Percentiles rank a stretch among this genome's conserved stretches.
Evolutionary conservation across 2,888 invertebrate genomes (phyloP).

Genomic region (Pinctada fucata): DNA sequence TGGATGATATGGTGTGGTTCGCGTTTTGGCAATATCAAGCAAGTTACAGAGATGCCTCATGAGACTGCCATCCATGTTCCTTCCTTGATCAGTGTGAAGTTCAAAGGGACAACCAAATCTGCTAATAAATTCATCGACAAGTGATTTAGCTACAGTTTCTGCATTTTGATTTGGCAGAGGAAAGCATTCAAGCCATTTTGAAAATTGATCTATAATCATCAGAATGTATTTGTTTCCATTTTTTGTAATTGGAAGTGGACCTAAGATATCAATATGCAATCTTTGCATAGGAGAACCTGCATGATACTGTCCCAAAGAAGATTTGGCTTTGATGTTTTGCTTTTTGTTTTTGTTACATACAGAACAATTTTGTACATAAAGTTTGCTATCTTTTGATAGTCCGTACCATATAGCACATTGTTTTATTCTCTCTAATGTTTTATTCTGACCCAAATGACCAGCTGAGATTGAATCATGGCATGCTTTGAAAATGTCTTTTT

Average conservation of each 20-base stretch:
- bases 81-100: slow-evolving; percentile 33
- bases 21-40: slow-evolving; percentile 32
- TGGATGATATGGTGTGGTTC: slow-evolving; percentile 43
- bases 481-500: not conserved
- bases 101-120: slow-evolving; percentile 30
- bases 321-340: not conserved
- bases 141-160: slow-evolving; percentile 12
- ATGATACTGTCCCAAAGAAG: slow-evolving; percentile 28
- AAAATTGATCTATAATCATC: slow-evolving; percentile 36
- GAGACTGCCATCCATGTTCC: slow-evolving; percentile 33
- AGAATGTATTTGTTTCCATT: slow-evolving; percentile 34
- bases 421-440: slow-evolving; percentile 15
- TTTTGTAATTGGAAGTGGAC: slow-evolving; percentile 25
- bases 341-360: slow-evolving; percentile 31
- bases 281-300: slow-evolving; percentile 31
- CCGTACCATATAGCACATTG: slow-evolving; percentile 18
- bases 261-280: slow-evolving; percentile 31
- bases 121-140: slow-evolving; percentile 6
- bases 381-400: not conserved
- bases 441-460: slow-evolving; percentile 29
- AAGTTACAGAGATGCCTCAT: slow-evolving; percentile 31
- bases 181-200: slow-evolving; percentile 36
- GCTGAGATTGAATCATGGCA: slow-evolving; percentile 20
- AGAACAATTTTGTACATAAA: slow-evolving; percentile 5
- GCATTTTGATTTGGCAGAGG: slow-evolving; percentile 27